Percentiles rank a stretch among this genome's conserved stretches.
Evolutionary conservation across 2,888 invertebrate genomes (phyloP).

Genomic region (Philaethria dido): DNA sequence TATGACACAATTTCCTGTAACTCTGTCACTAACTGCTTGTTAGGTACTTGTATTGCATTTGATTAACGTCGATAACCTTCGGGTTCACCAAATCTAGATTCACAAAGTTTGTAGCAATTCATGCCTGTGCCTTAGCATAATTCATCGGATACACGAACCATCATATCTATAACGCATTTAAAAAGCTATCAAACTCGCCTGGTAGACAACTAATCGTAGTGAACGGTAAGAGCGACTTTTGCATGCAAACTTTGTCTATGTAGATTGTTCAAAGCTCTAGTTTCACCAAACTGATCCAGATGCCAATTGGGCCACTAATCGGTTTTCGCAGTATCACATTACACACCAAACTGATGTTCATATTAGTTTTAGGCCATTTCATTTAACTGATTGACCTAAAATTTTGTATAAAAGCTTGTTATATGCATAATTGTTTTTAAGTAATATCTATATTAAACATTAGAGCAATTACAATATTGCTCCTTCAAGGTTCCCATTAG

Average conservation of each 20-base stretch:
- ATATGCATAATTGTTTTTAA: neutral
- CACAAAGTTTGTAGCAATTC: constrained; percentile 55
- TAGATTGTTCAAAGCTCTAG: constrained; percentile 72
- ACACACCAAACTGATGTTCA: constrained; percentile 33
- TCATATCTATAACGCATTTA: constrained; percentile 69
- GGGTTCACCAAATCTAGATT: constrained; percentile 43
- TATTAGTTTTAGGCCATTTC: constrained; percentile 9
- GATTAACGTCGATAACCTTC: constrained; percentile 41
- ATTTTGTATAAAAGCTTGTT: neutral
- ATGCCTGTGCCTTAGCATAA: constrained; percentile 59
- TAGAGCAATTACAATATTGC: no score
- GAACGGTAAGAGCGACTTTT: constrained; percentile 72
- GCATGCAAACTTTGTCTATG: constrained; percentile 76
- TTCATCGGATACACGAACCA: constrained; percentile 62
- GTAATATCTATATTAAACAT: no score
- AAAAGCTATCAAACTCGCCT: constrained; percentile 71
- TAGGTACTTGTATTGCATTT: constrained; percentile 38
- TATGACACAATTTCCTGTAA: constrained; percentile 41
- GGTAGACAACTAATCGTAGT: constrained; percentile 71
- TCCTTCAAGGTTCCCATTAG: no score
- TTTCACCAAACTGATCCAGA: constrained; percentile 72
- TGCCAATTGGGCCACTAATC: constrained; percentile 77
- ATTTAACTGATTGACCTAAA: neutral
- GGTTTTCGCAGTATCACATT: constrained; percentile 56
- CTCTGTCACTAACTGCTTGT: constrained; percentile 40